A percentile compares a stretch with the other conserved stretches of the same genome.
These are phyloP conservation scores for Pseudochirops cupreus DNA, from an alignment of 2,797 vertebrate genomes.

Conservation along the genomic window DNA sequence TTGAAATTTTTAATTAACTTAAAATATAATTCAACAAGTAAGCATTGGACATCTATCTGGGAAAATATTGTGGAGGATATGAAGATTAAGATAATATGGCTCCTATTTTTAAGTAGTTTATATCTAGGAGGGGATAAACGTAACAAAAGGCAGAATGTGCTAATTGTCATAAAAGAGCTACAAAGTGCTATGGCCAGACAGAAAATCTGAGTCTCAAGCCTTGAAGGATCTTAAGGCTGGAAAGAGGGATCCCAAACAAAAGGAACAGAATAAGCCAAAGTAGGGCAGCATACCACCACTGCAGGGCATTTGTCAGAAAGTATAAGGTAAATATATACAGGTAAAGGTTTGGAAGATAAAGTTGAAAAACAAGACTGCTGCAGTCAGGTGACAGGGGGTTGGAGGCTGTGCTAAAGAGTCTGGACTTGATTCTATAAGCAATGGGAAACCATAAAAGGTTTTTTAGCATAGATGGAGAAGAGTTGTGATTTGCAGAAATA, in stretches of 20 bases:
- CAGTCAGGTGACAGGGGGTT: neutral
- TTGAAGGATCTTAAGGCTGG: neutral
- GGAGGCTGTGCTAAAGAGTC: neutral
- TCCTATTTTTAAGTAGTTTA: neutral
- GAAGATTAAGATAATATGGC: neutral
- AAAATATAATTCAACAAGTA: neutral
- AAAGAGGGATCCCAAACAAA: neutral
- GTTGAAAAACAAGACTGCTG: neutral
- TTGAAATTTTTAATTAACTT: neutral
- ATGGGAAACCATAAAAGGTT: neutral
- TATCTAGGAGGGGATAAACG: neutral
- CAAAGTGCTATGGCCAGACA: neutral
- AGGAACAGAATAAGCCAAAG: neutral
- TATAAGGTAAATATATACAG: neutral
- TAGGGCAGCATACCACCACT: neutral
- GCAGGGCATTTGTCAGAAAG: neutral
- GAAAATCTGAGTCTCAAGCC: neutral
- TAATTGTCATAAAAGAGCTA: neutral
- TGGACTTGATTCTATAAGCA: neutral
- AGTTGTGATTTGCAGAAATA: neutral
- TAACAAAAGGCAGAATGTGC: neutral
- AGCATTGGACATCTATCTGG: neutral
- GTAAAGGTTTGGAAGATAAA: neutral
- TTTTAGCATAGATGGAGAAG: neutral
- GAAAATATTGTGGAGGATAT: neutral